Percentiles rank a stretch among this genome's conserved stretches.
phyloP scores from a whole-genome alignment of 1,140 invertebrate species.

The Drosophila tropicalis region DNA sequence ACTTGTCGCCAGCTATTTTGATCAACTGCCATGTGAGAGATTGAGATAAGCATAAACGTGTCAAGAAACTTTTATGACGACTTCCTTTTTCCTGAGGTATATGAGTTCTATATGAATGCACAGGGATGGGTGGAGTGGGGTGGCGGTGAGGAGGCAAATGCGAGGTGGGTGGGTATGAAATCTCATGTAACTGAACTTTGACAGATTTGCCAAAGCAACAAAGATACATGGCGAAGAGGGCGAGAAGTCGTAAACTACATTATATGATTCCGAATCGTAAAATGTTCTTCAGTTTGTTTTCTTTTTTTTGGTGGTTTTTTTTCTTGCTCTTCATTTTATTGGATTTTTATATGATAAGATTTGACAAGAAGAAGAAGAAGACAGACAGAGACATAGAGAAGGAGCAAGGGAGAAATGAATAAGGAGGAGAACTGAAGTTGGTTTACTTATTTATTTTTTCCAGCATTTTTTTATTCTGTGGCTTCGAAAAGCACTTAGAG shows the following conservation, averaged over 20 bases:
- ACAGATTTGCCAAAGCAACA: conserved; percentile 35
- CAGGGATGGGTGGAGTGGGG: conserved; percentile 20
- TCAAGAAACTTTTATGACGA: conserved; percentile 66
- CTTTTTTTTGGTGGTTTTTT: neutral
- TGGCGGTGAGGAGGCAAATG: no score
- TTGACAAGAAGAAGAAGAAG: conserved; percentile 4
- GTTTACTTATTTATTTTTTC: conserved; percentile 23
- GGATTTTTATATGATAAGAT: conserved; percentile 75
- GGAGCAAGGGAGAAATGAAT: conserved; percentile 27
- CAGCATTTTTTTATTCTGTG: conserved; percentile 20
- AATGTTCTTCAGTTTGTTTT: conserved; percentile 21
- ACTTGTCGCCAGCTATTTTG: conserved; percentile 57
- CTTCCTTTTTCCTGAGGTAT: conserved; percentile 31
- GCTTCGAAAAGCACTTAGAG: conserved; percentile 59
- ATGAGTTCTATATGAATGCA: neutral
- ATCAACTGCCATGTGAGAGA: conserved; percentile 59
- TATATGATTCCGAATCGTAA: conserved; percentile 49
- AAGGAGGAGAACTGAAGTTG: neutral
- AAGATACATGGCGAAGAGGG: neutral
- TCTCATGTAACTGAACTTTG: conserved; percentile 53
- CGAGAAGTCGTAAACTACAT: conserved; percentile 58
- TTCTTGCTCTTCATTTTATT: conserved; percentile 51
- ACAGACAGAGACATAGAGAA: neutral
- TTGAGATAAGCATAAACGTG: conserved; percentile 65
- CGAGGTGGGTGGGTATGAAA: neutral